A percentile compares a stretch with the other conserved stretches of the same genome.
These are phyloP conservation scores for Chaetura pelagica DNA, from an alignment of 2,113 vertebrate species.

Conservation along the genomic window DNA sequence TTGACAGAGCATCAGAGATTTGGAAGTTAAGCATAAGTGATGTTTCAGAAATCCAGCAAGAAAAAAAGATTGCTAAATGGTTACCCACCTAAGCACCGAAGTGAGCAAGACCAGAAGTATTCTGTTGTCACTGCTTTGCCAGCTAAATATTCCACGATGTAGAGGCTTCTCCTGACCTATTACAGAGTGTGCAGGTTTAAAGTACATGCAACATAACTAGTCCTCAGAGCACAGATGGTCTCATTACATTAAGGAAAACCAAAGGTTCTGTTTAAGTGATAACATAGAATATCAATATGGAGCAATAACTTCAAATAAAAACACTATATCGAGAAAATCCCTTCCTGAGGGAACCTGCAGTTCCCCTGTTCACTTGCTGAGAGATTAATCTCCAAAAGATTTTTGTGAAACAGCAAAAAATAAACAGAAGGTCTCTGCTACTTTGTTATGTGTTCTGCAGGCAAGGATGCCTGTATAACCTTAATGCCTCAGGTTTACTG, in stretches of 20 bases:
- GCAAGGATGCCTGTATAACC: neutral
- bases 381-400: neutral
- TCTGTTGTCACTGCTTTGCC: neutral
- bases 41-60: neutral
- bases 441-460: neutral
- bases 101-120: neutral
- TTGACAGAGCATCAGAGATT: neutral
- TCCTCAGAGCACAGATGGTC: neutral
- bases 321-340: neutral
- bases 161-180: neutral
- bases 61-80: neutral
- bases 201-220: neutral
- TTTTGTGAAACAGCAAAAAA: neutral
- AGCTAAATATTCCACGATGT: neutral
- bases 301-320: neutral
- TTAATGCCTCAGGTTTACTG: neutral
- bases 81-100: accelerated
- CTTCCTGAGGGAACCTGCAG: neutral
- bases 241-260: neutral
- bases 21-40: neutral
- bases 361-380: neutral
- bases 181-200: neutral
- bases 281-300: neutral
- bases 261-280: neutral
- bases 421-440: neutral